Evolutionary conservation across 2,888 invertebrate genomes (phyloP).

Genomic region (Gari tellinella): DNA sequence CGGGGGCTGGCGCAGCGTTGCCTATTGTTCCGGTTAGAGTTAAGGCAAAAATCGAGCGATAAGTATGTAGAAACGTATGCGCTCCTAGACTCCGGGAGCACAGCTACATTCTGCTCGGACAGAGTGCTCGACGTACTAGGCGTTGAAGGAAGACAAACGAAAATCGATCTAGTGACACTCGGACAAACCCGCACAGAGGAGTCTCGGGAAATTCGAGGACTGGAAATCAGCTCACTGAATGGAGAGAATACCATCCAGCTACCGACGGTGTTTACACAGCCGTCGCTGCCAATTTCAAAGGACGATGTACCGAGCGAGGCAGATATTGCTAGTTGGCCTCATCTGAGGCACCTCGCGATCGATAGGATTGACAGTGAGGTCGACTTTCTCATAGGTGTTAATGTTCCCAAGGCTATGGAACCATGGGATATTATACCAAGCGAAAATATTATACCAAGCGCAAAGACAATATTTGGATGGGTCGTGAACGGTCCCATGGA

Average conservation of each 20-base stretch:
- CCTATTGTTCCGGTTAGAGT: constrained; percentile 74
- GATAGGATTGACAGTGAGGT: constrained; percentile 41
- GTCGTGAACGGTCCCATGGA: constrained; percentile 43
- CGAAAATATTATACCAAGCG: constrained; percentile 30
- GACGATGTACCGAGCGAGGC: constrained; percentile 6
- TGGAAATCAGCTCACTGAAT: constrained; percentile 29
- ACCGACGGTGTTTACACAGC: constrained; percentile 16
- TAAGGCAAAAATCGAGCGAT: constrained; percentile 14
- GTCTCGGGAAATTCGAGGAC: constrained; percentile 1
- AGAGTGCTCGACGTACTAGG: constrained; percentile 3
- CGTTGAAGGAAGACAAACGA: constrained; percentile 20
- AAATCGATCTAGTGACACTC: constrained; percentile 23
- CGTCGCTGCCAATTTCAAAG: constrained; percentile 19
- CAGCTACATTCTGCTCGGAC: constrained; percentile 38
- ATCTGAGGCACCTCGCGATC: constrained; percentile 19
- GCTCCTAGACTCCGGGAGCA: constrained; percentile 47
- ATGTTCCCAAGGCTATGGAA: constrained; percentile 56
- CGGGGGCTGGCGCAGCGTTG: constrained; percentile 56
- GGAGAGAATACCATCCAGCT: constrained; percentile 23
- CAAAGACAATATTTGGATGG: constrained; percentile 51
- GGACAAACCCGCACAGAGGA: constrained; percentile 7
- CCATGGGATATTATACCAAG: constrained; percentile 50
- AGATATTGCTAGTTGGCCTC: constrained; percentile 23
- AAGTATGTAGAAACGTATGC: constrained; percentile 39
- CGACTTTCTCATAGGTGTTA: constrained; percentile 41